Percentiles rank a stretch among this genome's conserved stretches.
These are phyloP conservation scores for Pycnomerus fuliginosus DNA, from an alignment of 2,888 invertebrate species.

Conservation along the genomic window DNA sequence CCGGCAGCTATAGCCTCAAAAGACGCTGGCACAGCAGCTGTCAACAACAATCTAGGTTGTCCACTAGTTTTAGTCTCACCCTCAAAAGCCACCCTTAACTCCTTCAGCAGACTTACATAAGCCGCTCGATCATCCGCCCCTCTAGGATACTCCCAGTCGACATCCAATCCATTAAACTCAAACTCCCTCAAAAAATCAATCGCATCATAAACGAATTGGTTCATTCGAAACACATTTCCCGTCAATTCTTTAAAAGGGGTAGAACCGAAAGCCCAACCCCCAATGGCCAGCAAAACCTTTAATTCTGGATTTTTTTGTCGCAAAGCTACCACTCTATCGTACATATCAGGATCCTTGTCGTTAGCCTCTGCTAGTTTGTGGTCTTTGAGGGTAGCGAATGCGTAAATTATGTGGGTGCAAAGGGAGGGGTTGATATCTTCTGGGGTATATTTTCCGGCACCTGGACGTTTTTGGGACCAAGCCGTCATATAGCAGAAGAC, in stretches of 20 bases:
- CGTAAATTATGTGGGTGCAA: slow-evolving; percentile 94
- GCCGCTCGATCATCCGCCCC: slow-evolving; percentile 84
- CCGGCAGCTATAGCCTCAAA: slow-evolving; percentile 93
- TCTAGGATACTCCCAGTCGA: slow-evolving; percentile 93
- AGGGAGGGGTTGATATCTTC: slow-evolving; percentile 85
- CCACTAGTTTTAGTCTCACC: slow-evolving; percentile 82
- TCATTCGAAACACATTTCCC: slow-evolving; percentile 89
- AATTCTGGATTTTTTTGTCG: slow-evolving; percentile 86
- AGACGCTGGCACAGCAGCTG: slow-evolving; percentile 90
- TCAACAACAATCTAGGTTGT: slow-evolving; percentile 64
- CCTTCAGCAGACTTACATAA: slow-evolving; percentile 81
- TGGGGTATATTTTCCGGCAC: slow-evolving; percentile 83
- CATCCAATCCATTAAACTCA: slow-evolving; percentile 89
- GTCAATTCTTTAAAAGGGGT: slow-evolving; percentile 92
- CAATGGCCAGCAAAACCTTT: slow-evolving; percentile 84
- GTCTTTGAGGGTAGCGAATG: slow-evolving; percentile 89
- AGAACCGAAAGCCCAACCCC: slow-evolving; percentile 96
- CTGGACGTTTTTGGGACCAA: slow-evolving; percentile 92
- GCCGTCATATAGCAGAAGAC: slow-evolving; percentile 95
- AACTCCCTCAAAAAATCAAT: slow-evolving; percentile 89
- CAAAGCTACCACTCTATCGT: slow-evolving; percentile 79
- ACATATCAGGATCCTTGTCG: slow-evolving; percentile 83
- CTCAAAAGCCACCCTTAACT: slow-evolving; percentile 87
- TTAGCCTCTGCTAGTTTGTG: slow-evolving; percentile 77
- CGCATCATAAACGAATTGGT: slow-evolving; percentile 92